A percentile compares a stretch with the other conserved stretches of the same genome.
Conservation (phyloP, 1,140 invertebrate species). For the Ctenoplectra terminalis region DNA sequence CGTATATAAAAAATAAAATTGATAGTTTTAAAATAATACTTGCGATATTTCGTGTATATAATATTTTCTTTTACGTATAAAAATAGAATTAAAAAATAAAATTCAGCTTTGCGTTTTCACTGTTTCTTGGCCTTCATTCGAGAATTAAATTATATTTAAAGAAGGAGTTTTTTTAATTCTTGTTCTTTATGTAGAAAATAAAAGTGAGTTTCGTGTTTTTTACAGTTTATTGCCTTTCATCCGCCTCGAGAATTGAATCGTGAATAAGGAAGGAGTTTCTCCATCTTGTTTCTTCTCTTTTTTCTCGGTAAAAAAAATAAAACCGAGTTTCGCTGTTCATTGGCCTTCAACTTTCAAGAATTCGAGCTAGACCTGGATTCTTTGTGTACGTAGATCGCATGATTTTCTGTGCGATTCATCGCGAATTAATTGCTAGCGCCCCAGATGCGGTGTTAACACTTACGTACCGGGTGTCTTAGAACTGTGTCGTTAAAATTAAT, state of each 20-base stretch:
- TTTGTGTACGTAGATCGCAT: neutral
- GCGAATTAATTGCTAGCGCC: constrained; percentile 26
- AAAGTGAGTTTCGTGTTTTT: too few relatives aligned
- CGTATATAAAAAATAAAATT: too few relatives aligned
- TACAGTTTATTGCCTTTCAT: too few relatives aligned
- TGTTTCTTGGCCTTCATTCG: too few relatives aligned
- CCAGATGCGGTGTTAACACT: neutral
- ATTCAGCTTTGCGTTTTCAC: too few relatives aligned
- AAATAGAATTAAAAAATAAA: too few relatives aligned
- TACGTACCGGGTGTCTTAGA: neutral
- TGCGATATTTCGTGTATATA: neutral
- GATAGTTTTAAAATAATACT: too few relatives aligned
- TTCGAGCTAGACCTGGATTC: constrained; percentile 20
- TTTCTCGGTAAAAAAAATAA: neutral
- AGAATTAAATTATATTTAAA: too few relatives aligned
- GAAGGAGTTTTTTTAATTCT: too few relatives aligned
- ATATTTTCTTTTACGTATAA: too few relatives aligned
- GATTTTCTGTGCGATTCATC: constrained; percentile 36
- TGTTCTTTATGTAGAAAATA: too few relatives aligned
- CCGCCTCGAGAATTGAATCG: neutral
- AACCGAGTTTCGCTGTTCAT: neutral
- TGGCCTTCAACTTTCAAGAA: neutral
- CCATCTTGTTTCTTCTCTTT: neutral
- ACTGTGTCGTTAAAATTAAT: too few relatives aligned
- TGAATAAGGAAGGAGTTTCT: neutral